Evolutionary conservation across 1,140 invertebrate genomes (phyloP).

Genomic region (Drosophila leontia): DNA sequence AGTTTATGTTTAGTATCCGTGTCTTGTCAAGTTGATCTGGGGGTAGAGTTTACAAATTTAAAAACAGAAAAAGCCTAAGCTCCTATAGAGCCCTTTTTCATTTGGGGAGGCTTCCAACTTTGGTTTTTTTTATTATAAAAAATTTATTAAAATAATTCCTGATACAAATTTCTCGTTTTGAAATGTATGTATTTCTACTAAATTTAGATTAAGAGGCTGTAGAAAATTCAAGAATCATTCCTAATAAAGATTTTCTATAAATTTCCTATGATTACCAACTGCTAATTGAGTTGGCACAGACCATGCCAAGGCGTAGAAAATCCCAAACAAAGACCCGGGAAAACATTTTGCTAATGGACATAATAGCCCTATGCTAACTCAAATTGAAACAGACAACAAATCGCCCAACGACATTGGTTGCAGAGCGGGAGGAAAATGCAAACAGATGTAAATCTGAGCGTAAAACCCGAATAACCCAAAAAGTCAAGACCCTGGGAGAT

Average conservation of each 20-base stretch:
- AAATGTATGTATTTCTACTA: not conserved
- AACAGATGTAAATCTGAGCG: conserved; percentile 79
- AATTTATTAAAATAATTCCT: not conserved
- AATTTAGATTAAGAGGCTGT: not conserved
- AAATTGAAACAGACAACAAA: conserved; percentile 65
- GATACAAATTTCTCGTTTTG: not conserved
- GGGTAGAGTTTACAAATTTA: too few species aligned
- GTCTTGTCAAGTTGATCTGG: not conserved
- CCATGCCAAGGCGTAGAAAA: conserved; percentile 9
- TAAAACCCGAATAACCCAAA: conserved; percentile 70
- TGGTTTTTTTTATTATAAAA: not conserved
- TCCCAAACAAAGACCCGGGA: conserved; percentile 21
- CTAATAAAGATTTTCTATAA: not conserved
- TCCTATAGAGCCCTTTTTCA: too few species aligned
- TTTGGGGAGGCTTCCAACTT: not conserved
- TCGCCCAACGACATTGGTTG: conserved; percentile 52
- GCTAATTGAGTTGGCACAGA: conserved; percentile 34
- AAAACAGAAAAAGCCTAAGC: too few species aligned
- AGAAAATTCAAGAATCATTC: not conserved
- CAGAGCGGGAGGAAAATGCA: conserved; percentile 57
- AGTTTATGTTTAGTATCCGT: not conserved
- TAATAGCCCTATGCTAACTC: conserved; percentile 33
- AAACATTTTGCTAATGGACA: conserved; percentile 43
- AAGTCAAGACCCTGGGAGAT: conserved; percentile 49
- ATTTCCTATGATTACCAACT: conserved; percentile 6